phyloP scores from a whole-genome alignment of 2,888 invertebrate genomes.

The Meandrusa payeni region DNA sequence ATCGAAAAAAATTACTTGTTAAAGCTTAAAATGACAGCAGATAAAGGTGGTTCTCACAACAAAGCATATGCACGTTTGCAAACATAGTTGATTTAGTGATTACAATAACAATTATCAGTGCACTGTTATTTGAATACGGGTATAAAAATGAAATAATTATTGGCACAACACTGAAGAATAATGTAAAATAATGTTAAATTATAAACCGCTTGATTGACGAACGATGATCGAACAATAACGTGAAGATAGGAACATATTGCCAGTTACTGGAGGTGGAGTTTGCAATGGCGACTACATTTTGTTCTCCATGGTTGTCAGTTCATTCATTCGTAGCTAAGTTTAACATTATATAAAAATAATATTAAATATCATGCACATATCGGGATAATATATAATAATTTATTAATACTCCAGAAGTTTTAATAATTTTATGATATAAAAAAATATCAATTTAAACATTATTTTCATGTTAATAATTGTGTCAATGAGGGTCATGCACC shows the following conservation, averaged over 20 bases:
- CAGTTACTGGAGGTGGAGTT: slow-evolving; percentile 21
- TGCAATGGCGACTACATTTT: slow-evolving; percentile 45
- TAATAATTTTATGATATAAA: too few species aligned
- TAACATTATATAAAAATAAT: too few species aligned
- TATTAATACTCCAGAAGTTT: too few species aligned
- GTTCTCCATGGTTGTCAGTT: slow-evolving; percentile 17
- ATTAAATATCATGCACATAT: too few species aligned
- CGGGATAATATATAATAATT: too few species aligned
- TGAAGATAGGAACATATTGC: slow-evolving; percentile 59
- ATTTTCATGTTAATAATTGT: too few species aligned
- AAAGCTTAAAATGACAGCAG: slow-evolving; percentile 74
- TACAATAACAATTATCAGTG: slow-evolving; percentile 44
- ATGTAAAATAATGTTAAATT: slow-evolving; percentile 61
- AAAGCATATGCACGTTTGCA: slow-evolving; percentile 78
- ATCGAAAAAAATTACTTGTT: slow-evolving; percentile 69
- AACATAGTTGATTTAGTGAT: slow-evolving; percentile 52
- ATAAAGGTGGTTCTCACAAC: slow-evolving; percentile 80
- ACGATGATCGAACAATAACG: slow-evolving; percentile 75
- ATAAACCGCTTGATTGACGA: slow-evolving; percentile 73
- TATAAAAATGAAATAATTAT: slow-evolving; percentile 53
- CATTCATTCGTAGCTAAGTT: neutral
- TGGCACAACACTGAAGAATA: slow-evolving; percentile 63
- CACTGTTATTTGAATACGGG: slow-evolving; percentile 43
- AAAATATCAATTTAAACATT: too few species aligned
- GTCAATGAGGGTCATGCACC: too few species aligned